These are phyloP conservation scores for Eurosta solidaginis DNA, from an alignment of 1,140 invertebrate species.

Conservation along the genomic window DNA sequence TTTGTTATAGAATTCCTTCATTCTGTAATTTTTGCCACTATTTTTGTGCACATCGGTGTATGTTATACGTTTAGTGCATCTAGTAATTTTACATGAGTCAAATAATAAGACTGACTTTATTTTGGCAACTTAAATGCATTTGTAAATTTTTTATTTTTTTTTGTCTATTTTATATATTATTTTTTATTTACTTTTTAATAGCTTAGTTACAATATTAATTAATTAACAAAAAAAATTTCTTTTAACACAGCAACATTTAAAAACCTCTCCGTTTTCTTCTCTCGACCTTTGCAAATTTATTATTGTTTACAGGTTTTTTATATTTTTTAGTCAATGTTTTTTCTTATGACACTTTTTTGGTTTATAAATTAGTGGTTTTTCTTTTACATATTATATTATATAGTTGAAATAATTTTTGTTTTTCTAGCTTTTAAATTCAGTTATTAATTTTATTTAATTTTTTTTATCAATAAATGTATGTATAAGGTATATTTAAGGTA, in stretches of 20 bases:
- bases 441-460: neutral
- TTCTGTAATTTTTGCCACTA: too few relatives aligned
- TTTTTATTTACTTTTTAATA: constrained; percentile 36
- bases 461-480: constrained; percentile 29
- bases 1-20: too few relatives aligned
- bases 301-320: constrained; percentile 36
- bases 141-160: constrained; percentile 21
- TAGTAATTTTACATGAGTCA: too few relatives aligned
- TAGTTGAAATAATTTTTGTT: constrained; percentile 43
- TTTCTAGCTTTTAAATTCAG: neutral
- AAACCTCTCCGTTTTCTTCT: constrained; percentile 10
- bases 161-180: constrained; percentile 30
- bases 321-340: constrained; percentile 25
- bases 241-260: constrained; percentile 31
- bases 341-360: constrained; percentile 37
- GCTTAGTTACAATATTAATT: constrained; percentile 48
- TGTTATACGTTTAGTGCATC: too few relatives aligned
- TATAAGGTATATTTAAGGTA: constrained; percentile 27
- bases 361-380: constrained; percentile 37
- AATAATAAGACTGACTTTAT: too few relatives aligned
- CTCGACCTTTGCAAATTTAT: neutral
- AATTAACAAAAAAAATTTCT: constrained; percentile 57
- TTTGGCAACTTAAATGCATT: constrained; percentile 36
- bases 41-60: too few relatives aligned
- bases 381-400: constrained; percentile 41